Evolutionary conservation across 2,797 vertebrate species (phyloP), one percentile per base, ranked within the genome.

Genomic region (Helostoma temminkii): DNA sequence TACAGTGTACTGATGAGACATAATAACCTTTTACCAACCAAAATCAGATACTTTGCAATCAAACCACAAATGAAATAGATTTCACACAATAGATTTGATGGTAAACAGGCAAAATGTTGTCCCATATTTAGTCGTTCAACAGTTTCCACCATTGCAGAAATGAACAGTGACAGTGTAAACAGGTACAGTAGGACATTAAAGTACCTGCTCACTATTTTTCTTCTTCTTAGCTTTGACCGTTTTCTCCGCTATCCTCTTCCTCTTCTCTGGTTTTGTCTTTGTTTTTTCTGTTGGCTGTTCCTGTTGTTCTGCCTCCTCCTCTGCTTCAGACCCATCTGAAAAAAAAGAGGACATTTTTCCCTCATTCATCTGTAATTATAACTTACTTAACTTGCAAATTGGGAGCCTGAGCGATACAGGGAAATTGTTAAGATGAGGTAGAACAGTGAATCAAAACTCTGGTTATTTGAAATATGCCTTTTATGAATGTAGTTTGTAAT

Each of bases 191-290:
- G 11, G 15, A 54, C 18, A 46, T 6, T 3, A 26, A 2, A 28
- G 48, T 75, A 93, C 93, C 91, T 87, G 74, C n/a, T 73, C 52
- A 21, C 46, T 72, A n/a, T 58, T 80, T 64, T 86, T 92, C 78
- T 86, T 93, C 81, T 89, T 93, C 71, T 88, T 89, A n/a, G 83
- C 78, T 7, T 84, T 68, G 1, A n/a, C 60, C 0, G 58, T 60
- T 52, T 80, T 80, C 64, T 90, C 88, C 5, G 82, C 52, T 37
- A 42, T 47, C 7, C 25, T 78, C 71, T 89, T 91, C 71, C 91
- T 91, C 81, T 92, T 93, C 73, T 82, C 83, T 43, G 79, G 32
- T 65, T 87, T 90, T 6, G 56, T 76, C 45, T 72, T 72, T n/a
- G 42, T 12, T 50, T 78, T 62, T 28, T 75, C 74, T 68, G 61